Base-by-base conservation (phyloP, 2,888 invertebrate genomes). In the Sepiola atlantica region DNA sequence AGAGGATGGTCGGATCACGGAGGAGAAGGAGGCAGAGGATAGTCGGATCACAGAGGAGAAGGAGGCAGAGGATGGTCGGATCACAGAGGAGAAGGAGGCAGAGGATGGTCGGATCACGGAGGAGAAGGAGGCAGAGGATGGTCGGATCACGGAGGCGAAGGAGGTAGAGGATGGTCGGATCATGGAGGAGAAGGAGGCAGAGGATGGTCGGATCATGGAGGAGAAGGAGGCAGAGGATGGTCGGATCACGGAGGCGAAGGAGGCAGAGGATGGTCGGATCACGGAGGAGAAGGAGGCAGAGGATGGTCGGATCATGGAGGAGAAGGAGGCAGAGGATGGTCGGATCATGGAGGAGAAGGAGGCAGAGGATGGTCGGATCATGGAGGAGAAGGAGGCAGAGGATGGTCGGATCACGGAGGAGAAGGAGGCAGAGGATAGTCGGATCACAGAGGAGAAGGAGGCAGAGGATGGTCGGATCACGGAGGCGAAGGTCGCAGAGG, bases 231-330 rank as follows among this genome's bases (percentile, higher is more conserved):
- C 14, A 18, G 24, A 24, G 6, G 18, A 24, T 8, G 61, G 18
- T 8, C 6, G 24, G 61, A 18, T 24, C 24, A 18, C 16, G 1
- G 24, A 24, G 18, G n/a, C n/a, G n/a, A n/a, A n/a, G n/a, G n/a
- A n/a, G n/a, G n/a, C n/a, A n/a, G n/a, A n/a, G n/a, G n/a, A 1
- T 0, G 24, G 10, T 3, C 21, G 18, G 3, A 12, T 8, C 21
- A 61, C 14, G 61, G 18, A 18, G 14, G 24, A 8, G 24, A 24
- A 24, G 24, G 18, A 3, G 18, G 24, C 6, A 61, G 18, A 61
- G 24, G 61, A 61, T 6, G 18, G 6, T 8, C 6, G 18, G 18
- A 24, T 24, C 24, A 18, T 21, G 24, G 24, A 24, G 24, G 24
- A 8, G 18, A 8, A 61, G 18, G 24, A 21, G 18, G 24, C 24